A percentile compares a stretch with the other conserved stretches of the same genome.
Evolutionary conservation across 1,140 invertebrate genomes (phyloP).

Genomic region (Meteorus sp.): DNA sequence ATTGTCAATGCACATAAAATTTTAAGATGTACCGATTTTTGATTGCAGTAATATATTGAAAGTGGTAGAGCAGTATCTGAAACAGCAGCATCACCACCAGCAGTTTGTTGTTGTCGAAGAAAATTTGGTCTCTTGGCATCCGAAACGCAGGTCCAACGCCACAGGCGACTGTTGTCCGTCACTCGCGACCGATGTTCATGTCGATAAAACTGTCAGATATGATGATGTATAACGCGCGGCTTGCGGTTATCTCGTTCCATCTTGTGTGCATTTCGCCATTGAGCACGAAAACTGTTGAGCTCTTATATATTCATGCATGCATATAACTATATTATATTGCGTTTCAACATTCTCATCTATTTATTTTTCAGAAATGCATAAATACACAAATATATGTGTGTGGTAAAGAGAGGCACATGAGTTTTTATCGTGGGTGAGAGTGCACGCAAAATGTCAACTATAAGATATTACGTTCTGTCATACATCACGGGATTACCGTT

Average conservation of each 20-base stretch:
- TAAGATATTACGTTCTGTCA: not conserved
- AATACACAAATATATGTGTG: too few relatives aligned
- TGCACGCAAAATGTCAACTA: too few relatives aligned
- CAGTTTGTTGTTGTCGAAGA: not conserved
- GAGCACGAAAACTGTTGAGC: slow-evolving; percentile 19
- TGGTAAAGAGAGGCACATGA: too few relatives aligned
- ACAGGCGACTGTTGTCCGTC: slow-evolving; percentile 17
- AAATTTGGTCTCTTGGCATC: slow-evolving; percentile 14
- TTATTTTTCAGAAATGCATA: too few relatives aligned
- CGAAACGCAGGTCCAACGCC: slow-evolving; percentile 2
- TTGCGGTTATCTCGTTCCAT: slow-evolving; percentile 15
- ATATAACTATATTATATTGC: too few relatives aligned
- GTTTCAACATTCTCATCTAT: too few relatives aligned
- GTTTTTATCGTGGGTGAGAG: not conserved
- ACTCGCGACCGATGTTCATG: slow-evolving; percentile 11
- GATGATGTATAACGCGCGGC: slow-evolving; percentile 24
- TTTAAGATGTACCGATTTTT: too few relatives aligned
- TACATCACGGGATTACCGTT: not conserved
- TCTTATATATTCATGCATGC: not conserved
- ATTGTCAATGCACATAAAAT: too few relatives aligned
- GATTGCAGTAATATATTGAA: too few relatives aligned
- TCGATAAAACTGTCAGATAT: slow-evolving; percentile 25
- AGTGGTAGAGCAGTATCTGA: too few relatives aligned
- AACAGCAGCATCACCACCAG: too few relatives aligned
- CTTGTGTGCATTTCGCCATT: not conserved